A percentile compares a stretch with the other conserved stretches of the same genome.
phyloP scores from a whole-genome alignment of 53 echinoderm and acorn worm species.

The Arbacia lixula region DNA sequence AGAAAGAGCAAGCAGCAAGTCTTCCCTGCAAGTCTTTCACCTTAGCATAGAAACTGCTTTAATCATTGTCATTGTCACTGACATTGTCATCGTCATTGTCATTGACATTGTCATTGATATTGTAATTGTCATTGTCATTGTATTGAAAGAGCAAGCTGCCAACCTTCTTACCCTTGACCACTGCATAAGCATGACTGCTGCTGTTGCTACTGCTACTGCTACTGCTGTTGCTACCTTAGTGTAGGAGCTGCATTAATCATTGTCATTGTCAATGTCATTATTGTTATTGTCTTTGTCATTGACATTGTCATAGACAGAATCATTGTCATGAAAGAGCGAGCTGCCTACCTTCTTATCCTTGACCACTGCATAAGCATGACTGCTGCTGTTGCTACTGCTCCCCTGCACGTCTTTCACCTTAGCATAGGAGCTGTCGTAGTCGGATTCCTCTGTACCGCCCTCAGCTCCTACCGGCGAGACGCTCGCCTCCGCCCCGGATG shows the following conservation, averaged over 20 bases:
- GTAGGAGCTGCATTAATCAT: too few relatives aligned
- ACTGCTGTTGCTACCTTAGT: too few relatives aligned
- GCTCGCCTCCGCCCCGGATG: background rate
- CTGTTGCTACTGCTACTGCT: conserved; percentile 1
- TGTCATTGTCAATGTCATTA: conserved; percentile 52
- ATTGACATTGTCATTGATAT: conserved; percentile 48
- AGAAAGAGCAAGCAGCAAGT: too few relatives aligned
- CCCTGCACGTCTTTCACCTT: conserved; percentile 52
- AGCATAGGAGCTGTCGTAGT: conserved; percentile 63
- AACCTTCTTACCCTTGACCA: conserved; percentile 48
- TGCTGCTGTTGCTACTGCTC: background rate
- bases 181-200: conserved; percentile 57
- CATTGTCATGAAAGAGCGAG: background rate
- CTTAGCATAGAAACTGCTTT: too few relatives aligned
- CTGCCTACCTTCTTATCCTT: conserved; percentile 36
- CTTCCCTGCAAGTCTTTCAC: too few relatives aligned
- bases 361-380: conserved; percentile 59
- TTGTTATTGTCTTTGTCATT: conserved; percentile 48
- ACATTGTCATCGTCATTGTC: conserved; percentile 54
- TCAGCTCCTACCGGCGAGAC: background rate
- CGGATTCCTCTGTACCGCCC: conserved; percentile 15
- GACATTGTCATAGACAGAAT: conserved; percentile 28
- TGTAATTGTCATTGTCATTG: too few relatives aligned
- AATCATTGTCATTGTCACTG: conserved; percentile 49
- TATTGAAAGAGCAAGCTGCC: too few relatives aligned